Base-by-base conservation (phyloP, 1,140 invertebrate genomes). In the Caenorhabditis remanei region DNA sequence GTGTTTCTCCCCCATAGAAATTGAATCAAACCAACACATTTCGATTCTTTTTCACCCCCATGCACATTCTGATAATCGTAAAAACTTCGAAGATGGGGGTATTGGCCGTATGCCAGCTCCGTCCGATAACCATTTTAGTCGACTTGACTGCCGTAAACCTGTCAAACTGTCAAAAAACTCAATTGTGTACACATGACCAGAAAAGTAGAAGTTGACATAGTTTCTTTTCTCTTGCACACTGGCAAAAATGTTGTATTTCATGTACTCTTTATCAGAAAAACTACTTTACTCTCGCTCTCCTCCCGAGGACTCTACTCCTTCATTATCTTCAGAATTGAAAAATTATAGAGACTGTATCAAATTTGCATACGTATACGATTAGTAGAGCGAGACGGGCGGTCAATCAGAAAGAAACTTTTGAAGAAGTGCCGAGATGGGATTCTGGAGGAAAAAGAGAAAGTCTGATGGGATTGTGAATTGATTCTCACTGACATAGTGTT, bases 121-220 rank as follows among this genome's bases (percentile, higher is more conserved):
- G 11, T 50, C 8, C n/a, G 71, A 79, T 79, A 79, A 79, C 46
- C 71, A 53, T 79, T 79, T 79, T 50, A 50, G 71, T 50, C 71
- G 71, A 7, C n/a, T 79, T 50, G 71, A 79, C 71, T 79, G 71
- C 71, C 71, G 71, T 79, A 79, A 79, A 79, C 71, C 71, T 79
- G 71, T 79, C 71, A 79, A 79, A 79, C 71, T 79, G 71, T 79
- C 71, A 79, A 79, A 79, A 79, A 79, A 71, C 67, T 16, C 71
- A 50, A 79, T n/a, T 79, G 46, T 79, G 19, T 79, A 50, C 71
- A 79, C 46, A 79, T 79, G 71, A 79, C 46, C 71, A 79, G 71
- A 79, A 79, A 79, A 79, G 4, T 50, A 79, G 71, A 79, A 79
- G 71, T 50, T 50, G 71, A 79, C n/a, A 46, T 8, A 3, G 41